Evolutionary conservation across 23 tunicate genomes (phyloP), one percentile per base, ranked within the genome.

Genomic region (Styela plicata): DNA sequence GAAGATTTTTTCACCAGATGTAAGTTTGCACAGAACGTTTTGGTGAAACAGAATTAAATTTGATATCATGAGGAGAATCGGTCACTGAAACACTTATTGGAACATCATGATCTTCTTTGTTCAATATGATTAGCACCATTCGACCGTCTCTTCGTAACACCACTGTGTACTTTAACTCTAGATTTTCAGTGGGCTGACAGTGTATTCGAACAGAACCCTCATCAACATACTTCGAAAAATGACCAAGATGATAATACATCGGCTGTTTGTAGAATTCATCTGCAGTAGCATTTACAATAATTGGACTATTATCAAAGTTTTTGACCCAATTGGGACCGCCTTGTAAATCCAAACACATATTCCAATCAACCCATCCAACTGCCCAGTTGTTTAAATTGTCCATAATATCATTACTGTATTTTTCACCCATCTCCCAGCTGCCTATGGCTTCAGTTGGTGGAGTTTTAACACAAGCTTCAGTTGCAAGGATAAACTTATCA

Each of bases 311-410:
- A 61, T 92, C 97, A 96, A 66, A 92, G 53, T 96, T 96, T 24
- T 89, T 71, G 22, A 91, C 99, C 99, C 99, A 96, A 63, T 91
- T 96, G 24, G 99, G 99, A 21, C 99, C 99, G 30, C 99, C 99
- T 63, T 80, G 34, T 32, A 91, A 33, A 77, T 96, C 63, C 62
- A 96, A 88, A 71, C 87, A 83, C 80, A 96, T 80, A 69, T 96
- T 96, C 99, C 99, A 96, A 78, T 96, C 99, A 22, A 96, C 94
- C 99, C 99, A 96, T 31, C 97, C 94, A 3, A 78, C 73, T 7
- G 88, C 87, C 90, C 91, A 91, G 66, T 91, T 84, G 52, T 91
- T 87, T 3, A 96, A 74, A 33, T 91, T 91, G 73, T 96, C 97
- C 36, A 96, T 31, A 63, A 96, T 91, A 65, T 84, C 87, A 63